Evolutionary conservation across 2,888 invertebrate genomes (phyloP).

Genomic region (Ophion ventricosus): DNA sequence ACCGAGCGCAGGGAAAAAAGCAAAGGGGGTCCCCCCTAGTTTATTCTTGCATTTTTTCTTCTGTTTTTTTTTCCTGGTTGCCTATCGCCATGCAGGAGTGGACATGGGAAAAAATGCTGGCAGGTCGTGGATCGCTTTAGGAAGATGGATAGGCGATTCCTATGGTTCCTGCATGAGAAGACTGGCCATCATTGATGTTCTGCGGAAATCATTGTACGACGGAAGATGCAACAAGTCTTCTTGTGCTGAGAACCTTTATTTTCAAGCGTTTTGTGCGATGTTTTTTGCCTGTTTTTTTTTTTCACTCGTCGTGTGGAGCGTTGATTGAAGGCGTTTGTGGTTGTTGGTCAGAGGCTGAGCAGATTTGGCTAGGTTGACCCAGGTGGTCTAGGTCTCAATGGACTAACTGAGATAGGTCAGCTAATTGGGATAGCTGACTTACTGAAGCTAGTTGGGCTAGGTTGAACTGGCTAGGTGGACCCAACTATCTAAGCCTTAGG

Average conservation of each 20-base stretch:
- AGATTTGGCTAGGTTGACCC: neutral
- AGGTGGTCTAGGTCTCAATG: too few species aligned
- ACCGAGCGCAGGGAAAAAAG: conserved; percentile 74
- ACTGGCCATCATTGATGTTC: conserved; percentile 39
- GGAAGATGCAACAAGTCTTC: conserved; percentile 1
- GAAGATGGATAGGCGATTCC: neutral
- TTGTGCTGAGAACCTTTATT: neutral
- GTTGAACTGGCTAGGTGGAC: too few species aligned
- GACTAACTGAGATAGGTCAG: too few species aligned
- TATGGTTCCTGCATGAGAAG: neutral
- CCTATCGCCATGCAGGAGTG: conserved; percentile 79
- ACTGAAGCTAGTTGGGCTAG: too few species aligned
- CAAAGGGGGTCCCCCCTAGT: conserved; percentile 36
- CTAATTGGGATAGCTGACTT: too few species aligned
- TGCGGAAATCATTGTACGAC: conserved; percentile 43
- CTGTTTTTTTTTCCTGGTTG: conserved; percentile 74
- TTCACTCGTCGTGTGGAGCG: neutral
- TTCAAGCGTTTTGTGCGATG: conserved; percentile 38
- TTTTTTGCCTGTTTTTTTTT: neutral
- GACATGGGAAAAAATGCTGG: conserved; percentile 81
- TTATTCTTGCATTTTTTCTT: conserved; percentile 47
- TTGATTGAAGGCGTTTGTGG: neutral
- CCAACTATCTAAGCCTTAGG: too few species aligned
- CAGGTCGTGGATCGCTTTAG: conserved; percentile 62
- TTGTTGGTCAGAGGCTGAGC: neutral